Percentiles rank a stretch among this genome's conserved stretches.
Evolutionary conservation across 2,797 vertebrate species (phyloP).

Genomic region (Enteromius argenteus): DNA sequence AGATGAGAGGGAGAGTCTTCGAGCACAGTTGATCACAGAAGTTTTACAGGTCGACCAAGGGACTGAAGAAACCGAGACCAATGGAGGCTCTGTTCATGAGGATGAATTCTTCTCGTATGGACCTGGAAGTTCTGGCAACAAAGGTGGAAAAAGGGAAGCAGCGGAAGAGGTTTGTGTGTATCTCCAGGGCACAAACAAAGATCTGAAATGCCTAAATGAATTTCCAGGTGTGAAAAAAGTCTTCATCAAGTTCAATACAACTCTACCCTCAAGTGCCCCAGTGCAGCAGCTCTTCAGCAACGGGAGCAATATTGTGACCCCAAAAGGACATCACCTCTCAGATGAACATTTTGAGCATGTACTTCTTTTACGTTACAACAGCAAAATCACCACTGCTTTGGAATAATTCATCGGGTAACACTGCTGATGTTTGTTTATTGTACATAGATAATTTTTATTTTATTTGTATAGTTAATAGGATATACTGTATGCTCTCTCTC

Average conservation of each 20-base stretch:
- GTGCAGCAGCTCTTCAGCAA: conserved; percentile 78
- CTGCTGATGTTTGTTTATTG: neutral
- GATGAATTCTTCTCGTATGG: conserved; percentile 81
- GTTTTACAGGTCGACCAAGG: conserved; percentile 71
- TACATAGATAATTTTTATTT: neutral
- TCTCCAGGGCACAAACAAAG: conserved; percentile 77
- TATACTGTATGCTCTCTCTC: neutral
- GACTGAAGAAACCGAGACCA: conserved; percentile 51
- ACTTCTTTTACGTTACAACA: conserved; percentile 79
- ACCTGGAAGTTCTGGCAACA: conserved; percentile 65
- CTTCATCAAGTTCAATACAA: conserved; percentile 80
- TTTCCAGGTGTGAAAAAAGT: conserved; percentile 78
- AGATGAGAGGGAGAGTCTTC: conserved; percentile 76
- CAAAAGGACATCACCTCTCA: conserved; percentile 74
- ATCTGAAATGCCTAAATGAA: conserved; percentile 77
- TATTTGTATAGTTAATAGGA: conserved; percentile 3
- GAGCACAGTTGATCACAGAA: conserved; percentile 71
- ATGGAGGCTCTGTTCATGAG: conserved; percentile 66
- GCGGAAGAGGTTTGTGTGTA: conserved; percentile 77
- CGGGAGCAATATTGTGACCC: conserved; percentile 73
- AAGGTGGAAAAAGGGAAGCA: conserved; percentile 65
- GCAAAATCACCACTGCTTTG: conserved; percentile 51
- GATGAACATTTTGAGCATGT: conserved; percentile 79
- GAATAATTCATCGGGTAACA: neutral
- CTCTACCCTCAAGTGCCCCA: conserved; percentile 76